Evolutionary conservation across 2,888 invertebrate species (phyloP), one percentile per base, ranked within the genome.

Genomic region (Orthosia gothica): DNA sequence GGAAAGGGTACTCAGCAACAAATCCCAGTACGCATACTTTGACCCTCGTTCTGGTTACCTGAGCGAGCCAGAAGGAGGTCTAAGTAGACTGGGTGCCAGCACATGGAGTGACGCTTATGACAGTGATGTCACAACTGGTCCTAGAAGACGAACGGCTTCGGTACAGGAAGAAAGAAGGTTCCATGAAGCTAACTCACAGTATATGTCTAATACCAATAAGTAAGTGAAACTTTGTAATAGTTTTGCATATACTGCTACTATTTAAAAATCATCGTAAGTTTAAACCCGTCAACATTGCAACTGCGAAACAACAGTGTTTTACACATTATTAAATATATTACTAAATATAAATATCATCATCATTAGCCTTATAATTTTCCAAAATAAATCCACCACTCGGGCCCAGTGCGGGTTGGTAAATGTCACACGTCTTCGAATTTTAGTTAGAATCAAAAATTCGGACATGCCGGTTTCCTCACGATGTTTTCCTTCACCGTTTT

Each of bases 31-130:
- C 88, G 96, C 96, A 0, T 97, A 97, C 91, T 96, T 97, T 88
- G 96, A 97, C 87, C 96, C 96, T 1, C 95, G 96, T 0, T 96
- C 96, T 0, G 97, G 97, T 0, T 97, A 97, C 89, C 90, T 96
- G 45, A 96, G 96, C 80, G 97, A 97, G 81, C 97, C 97, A 0
- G 97, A 97, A 73, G 96, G 96, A 1, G 96, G 96, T 3, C 89
- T 93, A 16, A 92, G 93, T 57, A 87, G 95, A 58, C 89, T 94
- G 2, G 92, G 93, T 3, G 88, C 92, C 0, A 93, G 94, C 74
- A 92, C 95, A 4, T 95, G 95, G 94, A 95, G 95, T 64, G 96
- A 96, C 83, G 95, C 95, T 2, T 96, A 96, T 83, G 96, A 96
- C 83, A 96, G 96, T 86, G 96, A 96, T 88, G 94, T 93, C 77